Percentiles rank a stretch among this genome's conserved stretches.
Conservation (phyloP, 2,113 vertebrate genomes). For the Ciconia stormi region DNA sequence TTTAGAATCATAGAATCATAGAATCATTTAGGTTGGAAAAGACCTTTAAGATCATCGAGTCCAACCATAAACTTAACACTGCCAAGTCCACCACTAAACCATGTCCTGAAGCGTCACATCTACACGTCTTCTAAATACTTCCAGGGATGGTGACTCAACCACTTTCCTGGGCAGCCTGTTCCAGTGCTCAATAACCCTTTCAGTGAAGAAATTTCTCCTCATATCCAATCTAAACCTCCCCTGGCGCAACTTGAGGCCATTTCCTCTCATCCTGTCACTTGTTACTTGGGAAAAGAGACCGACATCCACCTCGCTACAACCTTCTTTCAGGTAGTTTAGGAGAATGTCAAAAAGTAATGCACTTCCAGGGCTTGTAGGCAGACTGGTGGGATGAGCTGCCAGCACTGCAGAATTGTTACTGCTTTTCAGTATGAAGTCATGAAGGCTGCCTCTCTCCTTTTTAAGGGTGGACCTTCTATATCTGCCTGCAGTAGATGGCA, state of each 20-base stretch:
- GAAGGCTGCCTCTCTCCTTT: background rate
- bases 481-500: background rate
- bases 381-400: background rate
- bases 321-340: background rate
- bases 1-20: background rate
- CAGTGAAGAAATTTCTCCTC: background rate
- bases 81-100: background rate
- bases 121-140: background rate
- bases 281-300: background rate
- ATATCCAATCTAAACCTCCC: background rate
- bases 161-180: background rate
- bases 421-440: background rate
- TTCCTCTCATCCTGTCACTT: background rate
- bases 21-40: background rate
- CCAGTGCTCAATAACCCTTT: background rate
- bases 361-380: background rate
- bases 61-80: background rate
- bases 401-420: background rate
- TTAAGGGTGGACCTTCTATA: background rate
- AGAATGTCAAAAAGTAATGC: background rate
- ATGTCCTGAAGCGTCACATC: background rate
- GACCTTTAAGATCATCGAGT: background rate
- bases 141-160: background rate
- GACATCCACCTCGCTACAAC: background rate
- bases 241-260: background rate